Conservation (phyloP, 2,113 vertebrate genomes). For the Dasypus novemcinctus region DNA sequence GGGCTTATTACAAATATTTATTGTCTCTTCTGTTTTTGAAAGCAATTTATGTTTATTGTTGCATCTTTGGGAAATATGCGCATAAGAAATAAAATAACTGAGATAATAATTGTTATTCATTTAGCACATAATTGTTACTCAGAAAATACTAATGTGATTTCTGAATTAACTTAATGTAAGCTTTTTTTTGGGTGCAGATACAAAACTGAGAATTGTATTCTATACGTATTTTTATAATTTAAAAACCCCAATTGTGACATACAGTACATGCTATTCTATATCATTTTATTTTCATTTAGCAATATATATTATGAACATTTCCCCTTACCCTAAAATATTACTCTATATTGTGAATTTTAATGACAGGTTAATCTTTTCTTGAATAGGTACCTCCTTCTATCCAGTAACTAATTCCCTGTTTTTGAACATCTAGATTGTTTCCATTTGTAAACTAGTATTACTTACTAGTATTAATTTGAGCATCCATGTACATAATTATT, state of each 20-base stretch:
- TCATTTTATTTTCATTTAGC: background rate
- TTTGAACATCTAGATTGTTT: background rate
- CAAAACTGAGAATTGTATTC: background rate
- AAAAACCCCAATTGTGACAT: background rate
- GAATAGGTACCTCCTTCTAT: background rate
- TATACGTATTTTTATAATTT: background rate
- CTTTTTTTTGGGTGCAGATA: background rate
- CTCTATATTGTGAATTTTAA: background rate
- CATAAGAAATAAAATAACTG: background rate
- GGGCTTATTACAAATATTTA: background rate
- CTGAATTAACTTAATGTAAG: conserved; percentile 44
- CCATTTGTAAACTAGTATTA: background rate
- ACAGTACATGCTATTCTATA: background rate
- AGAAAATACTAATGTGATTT: background rate
- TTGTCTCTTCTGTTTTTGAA: background rate
- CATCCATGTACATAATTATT: background rate
- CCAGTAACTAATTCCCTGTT: background rate
- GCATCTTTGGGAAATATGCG: background rate
- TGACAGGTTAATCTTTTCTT: conserved; percentile 17
- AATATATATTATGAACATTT: background rate
- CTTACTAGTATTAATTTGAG: background rate
- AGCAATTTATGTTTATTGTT: conserved; percentile 12
- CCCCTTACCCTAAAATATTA: background rate
- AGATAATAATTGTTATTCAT: background rate
- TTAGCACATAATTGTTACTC: background rate